These are phyloP conservation scores for Halcyon malimbica DNA, from an alignment of 2,113 vertebrate species.

Conservation along the genomic window DNA sequence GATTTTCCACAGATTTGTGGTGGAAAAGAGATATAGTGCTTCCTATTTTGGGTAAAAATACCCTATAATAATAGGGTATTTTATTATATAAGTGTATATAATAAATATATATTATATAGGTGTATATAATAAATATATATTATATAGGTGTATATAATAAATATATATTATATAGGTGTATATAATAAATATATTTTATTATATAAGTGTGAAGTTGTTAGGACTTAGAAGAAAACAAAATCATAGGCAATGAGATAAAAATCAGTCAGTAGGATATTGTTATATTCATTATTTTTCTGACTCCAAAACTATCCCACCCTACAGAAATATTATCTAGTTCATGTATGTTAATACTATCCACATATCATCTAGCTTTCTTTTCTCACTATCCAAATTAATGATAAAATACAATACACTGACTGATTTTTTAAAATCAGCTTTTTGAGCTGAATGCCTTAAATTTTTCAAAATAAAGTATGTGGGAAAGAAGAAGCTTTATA, in stretches of 20 bases:
- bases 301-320: not conserved
- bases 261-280: not conserved
- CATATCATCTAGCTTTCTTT: not conserved
- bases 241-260: not conserved
- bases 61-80: no score
- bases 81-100: no score
- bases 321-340: not conserved
- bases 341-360: not conserved
- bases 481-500: not conserved
- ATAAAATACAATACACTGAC: not conserved
- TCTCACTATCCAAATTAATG: not conserved
- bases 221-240: not conserved
- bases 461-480: not conserved
- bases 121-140: no score
- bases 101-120: no score
- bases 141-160: no score
- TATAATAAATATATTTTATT: no score
- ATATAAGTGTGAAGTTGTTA: not conserved
- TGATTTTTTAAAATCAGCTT: not conserved
- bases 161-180: no score
- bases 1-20: not conserved
- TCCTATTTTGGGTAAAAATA: not conserved
- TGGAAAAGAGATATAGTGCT: not conserved
- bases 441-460: not conserved
- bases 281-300: not conserved